Conservation (phyloP, 2,888 invertebrate species). For the Tuberolachnus salignus region DNA sequence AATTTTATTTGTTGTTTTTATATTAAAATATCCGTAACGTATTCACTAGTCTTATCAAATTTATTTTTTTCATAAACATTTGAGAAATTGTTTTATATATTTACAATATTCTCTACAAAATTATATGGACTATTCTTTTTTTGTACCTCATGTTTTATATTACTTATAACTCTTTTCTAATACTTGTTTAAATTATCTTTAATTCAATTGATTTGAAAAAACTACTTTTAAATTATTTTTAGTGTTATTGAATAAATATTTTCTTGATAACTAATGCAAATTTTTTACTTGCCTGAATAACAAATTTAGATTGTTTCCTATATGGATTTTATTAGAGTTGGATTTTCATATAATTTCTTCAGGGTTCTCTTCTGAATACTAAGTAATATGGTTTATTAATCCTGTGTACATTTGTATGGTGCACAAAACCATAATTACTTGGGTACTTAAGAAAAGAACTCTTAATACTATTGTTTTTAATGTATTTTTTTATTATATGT, state of each 20-base stretch:
- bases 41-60: slow-evolving; percentile 1
- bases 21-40: not conserved
- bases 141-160: not conserved
- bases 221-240: not conserved
- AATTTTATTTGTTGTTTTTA: slow-evolving; percentile 27
- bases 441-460: too few species aligned
- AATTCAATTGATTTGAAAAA: not conserved
- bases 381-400: not conserved
- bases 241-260: not conserved
- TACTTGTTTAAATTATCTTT: not conserved
- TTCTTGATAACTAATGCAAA: not conserved
- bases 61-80: too few species aligned
- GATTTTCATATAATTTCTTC: not conserved
- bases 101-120: not conserved
- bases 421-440: too few species aligned
- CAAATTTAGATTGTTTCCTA: slow-evolving; percentile 1
- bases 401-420: too few species aligned
- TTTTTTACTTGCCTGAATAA: slow-evolving; percentile 9
- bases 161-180: slow-evolving; percentile 11
- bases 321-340: not conserved
- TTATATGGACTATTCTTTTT: not conserved
- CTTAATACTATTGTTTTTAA: too few species aligned
- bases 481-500: not conserved
- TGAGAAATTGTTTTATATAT: not conserved
- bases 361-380: not conserved